A percentile compares a stretch with the other conserved stretches of the same genome.
Conservation (phyloP, 2,888 invertebrate species). For the Branchipolynoe longqiensis region DNA sequence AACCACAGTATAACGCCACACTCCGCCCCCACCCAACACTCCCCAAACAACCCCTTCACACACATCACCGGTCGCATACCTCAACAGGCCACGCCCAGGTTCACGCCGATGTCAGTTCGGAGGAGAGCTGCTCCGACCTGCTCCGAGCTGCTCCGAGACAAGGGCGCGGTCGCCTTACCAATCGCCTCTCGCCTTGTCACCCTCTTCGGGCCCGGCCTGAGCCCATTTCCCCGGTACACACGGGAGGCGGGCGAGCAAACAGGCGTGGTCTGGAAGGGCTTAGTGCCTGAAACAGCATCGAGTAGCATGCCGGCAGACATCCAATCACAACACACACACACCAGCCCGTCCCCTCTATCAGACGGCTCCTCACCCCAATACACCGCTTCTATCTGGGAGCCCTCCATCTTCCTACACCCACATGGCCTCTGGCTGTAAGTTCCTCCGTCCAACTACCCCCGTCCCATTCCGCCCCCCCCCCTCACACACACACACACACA, state of each 20-base stretch:
- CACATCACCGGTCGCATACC: neutral
- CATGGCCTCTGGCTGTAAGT: too few species aligned
- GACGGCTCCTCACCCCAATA: too few species aligned
- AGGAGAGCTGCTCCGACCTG: slow-evolving; percentile 11
- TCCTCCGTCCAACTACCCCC: too few species aligned
- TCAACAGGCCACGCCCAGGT: neutral
- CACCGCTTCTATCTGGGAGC: too few species aligned
- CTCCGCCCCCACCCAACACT: neutral
- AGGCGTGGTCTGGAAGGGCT: neutral
- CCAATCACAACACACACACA: slow-evolving; percentile 33
- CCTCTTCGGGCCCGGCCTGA: neutral
- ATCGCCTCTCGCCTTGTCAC: slow-evolving; percentile 21
- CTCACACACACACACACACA: too few species aligned
- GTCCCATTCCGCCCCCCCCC: too few species aligned
- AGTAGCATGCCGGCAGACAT: slow-evolving; percentile 28
- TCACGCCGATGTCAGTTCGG: slow-evolving; percentile 9
- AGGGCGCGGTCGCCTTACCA: slow-evolving; percentile 43
- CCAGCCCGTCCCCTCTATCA: too few species aligned
- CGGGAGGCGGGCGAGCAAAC: slow-evolving; percentile 10
- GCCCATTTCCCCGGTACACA: slow-evolving; percentile 48
- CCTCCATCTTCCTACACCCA: too few species aligned
- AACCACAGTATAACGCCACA: neutral
- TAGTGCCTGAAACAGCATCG: slow-evolving; percentile 20
- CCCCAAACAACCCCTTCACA: neutral
- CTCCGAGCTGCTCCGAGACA: slow-evolving; percentile 36